These are phyloP conservation scores for Theristicus caerulescens DNA, from an alignment of 2,113 vertebrate species.

Conservation along the genomic window DNA sequence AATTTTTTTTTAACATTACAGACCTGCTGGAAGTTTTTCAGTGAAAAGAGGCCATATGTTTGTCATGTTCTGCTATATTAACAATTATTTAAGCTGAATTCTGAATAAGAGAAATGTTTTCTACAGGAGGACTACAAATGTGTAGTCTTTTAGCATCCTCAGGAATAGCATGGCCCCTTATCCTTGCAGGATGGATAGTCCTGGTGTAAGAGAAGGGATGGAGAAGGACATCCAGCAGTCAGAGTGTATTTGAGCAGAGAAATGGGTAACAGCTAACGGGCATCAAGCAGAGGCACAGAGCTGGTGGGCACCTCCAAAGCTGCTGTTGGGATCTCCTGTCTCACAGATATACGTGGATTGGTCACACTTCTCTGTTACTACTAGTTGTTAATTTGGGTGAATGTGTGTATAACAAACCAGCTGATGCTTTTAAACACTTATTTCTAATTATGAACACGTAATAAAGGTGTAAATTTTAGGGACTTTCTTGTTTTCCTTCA, in stretches of 20 bases:
- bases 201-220: neutral
- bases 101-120: neutral
- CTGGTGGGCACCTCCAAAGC: neutral
- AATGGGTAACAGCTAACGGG: neutral
- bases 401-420: fast-evolving
- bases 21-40: neutral
- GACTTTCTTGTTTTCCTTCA: neutral
- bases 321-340: neutral
- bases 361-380: neutral
- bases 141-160: neutral
- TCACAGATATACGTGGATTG: neutral
- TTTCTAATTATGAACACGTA: neutral
- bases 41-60: neutral
- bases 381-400: neutral
- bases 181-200: neutral
- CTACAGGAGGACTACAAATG: fast-evolving
- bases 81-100: neutral
- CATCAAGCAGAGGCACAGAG: fast-evolving
- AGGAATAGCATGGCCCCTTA: fast-evolving
- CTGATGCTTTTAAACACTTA: neutral
- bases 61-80: neutral
- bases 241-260: neutral
- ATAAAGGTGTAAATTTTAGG: neutral
- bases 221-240: neutral
- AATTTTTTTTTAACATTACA: neutral